Evolutionary conservation across 2,888 invertebrate species (phyloP).

Genomic region (Ephialtes manifestator): DNA sequence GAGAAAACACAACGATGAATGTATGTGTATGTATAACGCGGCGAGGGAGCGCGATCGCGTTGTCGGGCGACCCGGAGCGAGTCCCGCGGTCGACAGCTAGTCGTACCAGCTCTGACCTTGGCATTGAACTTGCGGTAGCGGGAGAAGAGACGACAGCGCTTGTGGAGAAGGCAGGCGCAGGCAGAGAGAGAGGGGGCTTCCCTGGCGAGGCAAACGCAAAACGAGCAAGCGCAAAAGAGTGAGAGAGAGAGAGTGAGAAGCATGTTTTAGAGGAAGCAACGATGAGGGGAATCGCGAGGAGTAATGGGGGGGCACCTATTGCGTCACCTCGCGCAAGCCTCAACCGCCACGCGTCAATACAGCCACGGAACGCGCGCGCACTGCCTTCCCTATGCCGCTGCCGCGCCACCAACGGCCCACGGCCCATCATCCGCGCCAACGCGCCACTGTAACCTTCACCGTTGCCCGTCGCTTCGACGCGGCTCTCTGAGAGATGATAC

Average conservation of each 20-base stretch:
- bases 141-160: conserved; percentile 60
- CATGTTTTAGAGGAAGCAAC: not conserved
- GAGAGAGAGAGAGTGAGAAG: conserved; percentile 28
- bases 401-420: conserved; percentile 37
- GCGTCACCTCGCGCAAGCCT: conserved; percentile 84
- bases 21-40: not conserved
- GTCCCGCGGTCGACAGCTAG: conserved; percentile 81
- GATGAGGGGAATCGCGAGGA: conserved; percentile 27
- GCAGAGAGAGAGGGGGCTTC: conserved; percentile 58
- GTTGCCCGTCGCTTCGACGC: conserved; percentile 72
- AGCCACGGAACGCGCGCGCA: conserved; percentile 73
- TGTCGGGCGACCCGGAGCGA: conserved; percentile 77
- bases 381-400: conserved; percentile 17
- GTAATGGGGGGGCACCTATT: conserved; percentile 70
- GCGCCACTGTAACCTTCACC: conserved; percentile 80
- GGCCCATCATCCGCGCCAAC: conserved; percentile 67
- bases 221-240: conserved; percentile 28
- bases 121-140: conserved; percentile 84
- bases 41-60: conserved; percentile 69
- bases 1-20: not conserved
- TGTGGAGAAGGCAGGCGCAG: conserved; percentile 61
- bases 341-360: conserved; percentile 82
- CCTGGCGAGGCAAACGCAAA: conserved; percentile 11
- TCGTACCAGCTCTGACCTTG: conserved; percentile 85
- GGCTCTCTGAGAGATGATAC: conserved; percentile 43